A percentile compares a stretch with the other conserved stretches of the same genome.
These are phyloP conservation scores for Pangasius mekongensis DNA, from an alignment of 2,797 vertebrate species.

Conservation along the genomic window DNA sequence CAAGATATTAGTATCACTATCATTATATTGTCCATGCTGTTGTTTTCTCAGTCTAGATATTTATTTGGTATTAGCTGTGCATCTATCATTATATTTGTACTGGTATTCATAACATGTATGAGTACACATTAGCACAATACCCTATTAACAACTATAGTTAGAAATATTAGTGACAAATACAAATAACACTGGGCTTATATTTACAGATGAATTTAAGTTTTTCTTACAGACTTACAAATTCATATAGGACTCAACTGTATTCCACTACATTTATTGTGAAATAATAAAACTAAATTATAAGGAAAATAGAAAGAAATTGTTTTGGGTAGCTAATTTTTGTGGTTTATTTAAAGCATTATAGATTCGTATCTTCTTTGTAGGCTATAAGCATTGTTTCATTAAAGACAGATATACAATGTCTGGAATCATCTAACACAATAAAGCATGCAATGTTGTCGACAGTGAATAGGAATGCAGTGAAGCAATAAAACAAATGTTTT, in stretches of 20 bases:
- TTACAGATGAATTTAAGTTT: neutral
- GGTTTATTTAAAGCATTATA: neutral
- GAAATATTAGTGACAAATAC: conserved; percentile 42
- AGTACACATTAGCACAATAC: conserved; percentile 26
- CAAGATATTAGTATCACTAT: conserved; percentile 46
- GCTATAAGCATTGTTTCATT: neutral
- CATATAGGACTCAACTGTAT: neutral
- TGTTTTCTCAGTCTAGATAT: conserved; percentile 7
- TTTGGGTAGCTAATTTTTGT: neutral
- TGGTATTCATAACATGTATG: conserved; percentile 20
- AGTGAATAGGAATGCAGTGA: neutral
- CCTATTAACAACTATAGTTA: conserved; percentile 30
- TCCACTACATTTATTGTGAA: neutral
- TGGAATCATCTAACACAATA: conserved; percentile 13
- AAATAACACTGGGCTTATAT: neutral
- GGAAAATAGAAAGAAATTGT: neutral
- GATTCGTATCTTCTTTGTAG: neutral
- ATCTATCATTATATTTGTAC: neutral
- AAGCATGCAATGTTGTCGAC: conserved; percentile 14
- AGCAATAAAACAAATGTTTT: conserved; percentile 17
- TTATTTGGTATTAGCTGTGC: conserved; percentile 10
- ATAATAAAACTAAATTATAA: neutral
- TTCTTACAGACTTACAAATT: neutral
- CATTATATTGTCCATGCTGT: conserved; percentile 28
- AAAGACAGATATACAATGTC: neutral